Conservation (phyloP, 2,888 invertebrate species). For the Papilio protenor region DNA sequence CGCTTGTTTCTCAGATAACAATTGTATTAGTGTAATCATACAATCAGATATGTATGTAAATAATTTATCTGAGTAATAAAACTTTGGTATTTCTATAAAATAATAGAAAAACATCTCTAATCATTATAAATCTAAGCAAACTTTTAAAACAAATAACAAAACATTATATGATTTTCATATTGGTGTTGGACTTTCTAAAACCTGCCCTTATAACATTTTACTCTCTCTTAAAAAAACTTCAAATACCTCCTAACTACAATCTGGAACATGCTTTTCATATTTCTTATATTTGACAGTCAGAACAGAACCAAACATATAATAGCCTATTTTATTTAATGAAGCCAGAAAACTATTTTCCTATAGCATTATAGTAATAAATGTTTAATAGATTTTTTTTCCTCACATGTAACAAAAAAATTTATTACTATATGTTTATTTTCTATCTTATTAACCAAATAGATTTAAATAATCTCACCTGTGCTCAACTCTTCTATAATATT, state of each 20-base stretch:
- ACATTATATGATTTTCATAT: too few relatives aligned
- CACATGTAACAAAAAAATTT: background rate
- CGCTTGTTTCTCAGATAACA: background rate
- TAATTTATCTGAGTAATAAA: too few relatives aligned
- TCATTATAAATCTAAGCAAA: too few relatives aligned
- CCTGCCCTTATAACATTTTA: too few relatives aligned
- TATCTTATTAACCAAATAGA: background rate
- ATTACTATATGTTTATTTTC: background rate
- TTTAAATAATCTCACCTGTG: constrained; percentile 67
- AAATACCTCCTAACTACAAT: too few relatives aligned
- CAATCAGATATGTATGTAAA: too few relatives aligned
- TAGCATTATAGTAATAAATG: background rate
- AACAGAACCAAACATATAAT: background rate
- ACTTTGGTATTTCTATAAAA: too few relatives aligned
- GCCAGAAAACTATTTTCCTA: background rate
- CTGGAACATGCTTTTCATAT: too few relatives aligned
- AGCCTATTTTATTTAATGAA: background rate
- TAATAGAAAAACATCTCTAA: too few relatives aligned
- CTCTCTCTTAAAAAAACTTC: too few relatives aligned
- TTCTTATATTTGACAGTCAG: background rate
- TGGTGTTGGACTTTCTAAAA: too few relatives aligned
- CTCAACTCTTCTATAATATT: constrained; percentile 76
- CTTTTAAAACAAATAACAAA: too few relatives aligned
- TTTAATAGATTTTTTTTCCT: background rate
- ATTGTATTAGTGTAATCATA: background rate